Evolutionary conservation across 2,113 vertebrate genomes (phyloP), one percentile per base, ranked within the genome.

Genomic region (Rhinoderma darwinii): DNA sequence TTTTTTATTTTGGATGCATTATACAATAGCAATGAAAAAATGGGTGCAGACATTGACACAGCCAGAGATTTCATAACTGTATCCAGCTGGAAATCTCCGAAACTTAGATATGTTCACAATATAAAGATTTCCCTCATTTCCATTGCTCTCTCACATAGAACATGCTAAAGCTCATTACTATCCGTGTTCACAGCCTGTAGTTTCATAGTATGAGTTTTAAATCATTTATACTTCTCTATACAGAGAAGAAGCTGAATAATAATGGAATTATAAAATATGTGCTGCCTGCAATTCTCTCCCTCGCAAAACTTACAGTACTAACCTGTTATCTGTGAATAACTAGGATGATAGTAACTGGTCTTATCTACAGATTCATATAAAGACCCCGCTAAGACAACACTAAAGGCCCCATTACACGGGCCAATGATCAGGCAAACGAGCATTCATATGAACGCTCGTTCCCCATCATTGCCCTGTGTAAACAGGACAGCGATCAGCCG

Each of bases 161-260:
- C 77, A 80, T 59, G 77, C 20, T 56, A 80, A 27, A 59, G 77
- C 77, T 56, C 50, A 80, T 80, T 56, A 80, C 51, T 51, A 80
- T 56, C 51, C 14, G 51, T 37, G 51, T 80, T 80, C 50, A 80
- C 77, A 80, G 51, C 51, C 77, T 27, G 50, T 80, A 80, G 77
- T 56, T 80, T 80, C 51, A 59, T 56, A 80, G 51, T 25, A 54
- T 25, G 4, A 80, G 77, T 80, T 51, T 80, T 80, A 80, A 80
- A 80, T 59, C 51, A 80, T 80, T 56, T 80, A 80, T 80, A 22
- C 51, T 35, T 56, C 51, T 2, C 77, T 54, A 47, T 54, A 72
- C 44, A n/a, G 82, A 51, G 66, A 83, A 83, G 44, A 20, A 37
- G 66, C 66, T n/a, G 66, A 72, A 72, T 47, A 37, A 47, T 70